Evolutionary conservation across 2,797 vertebrate species (phyloP), one percentile per base, ranked within the genome.

Genomic region (Nannoperca australis): DNA sequence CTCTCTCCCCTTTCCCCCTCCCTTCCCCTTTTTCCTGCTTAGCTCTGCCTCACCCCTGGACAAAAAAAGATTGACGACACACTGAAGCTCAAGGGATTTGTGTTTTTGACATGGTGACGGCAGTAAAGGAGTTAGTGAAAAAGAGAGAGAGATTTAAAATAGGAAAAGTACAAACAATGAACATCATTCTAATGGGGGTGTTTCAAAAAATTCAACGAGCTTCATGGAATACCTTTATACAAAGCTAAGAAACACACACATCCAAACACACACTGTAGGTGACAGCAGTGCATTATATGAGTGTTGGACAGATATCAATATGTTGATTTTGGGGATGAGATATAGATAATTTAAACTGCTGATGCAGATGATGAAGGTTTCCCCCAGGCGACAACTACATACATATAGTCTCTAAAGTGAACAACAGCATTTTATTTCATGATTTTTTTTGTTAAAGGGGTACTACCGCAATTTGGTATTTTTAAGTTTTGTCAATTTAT

Each of bases 21-120:
- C 56, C 45, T 63, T 62, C 7, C 51, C 20, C n/a, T 65, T 80
- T 82, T 72, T 65, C n/a, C 22, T 45, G 14, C 27, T 56, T 60
- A 36, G 42, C 63, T 89, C 70, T n/a, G 27, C 71, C 75, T 80
- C 15, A 72, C n/a, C 62, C 53, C 67, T 40, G 20, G 61, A 45
- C 71, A 42, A 64, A 30, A 50, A 27, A 53, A 34, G 34, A 80
- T 79, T 82, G 54, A 82, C 9, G 27, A 70, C 53, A 53, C 2
- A 0, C 1, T 2, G 22, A 45, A 53, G 0, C 49, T 54, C 40
- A 17, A 7, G 45, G 1, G 59, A 75, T 38, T 17, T 62, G 13
- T 42, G 38, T 73, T 61, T 76, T 42, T 1, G 14, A 70, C 63
- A 18, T 11, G 62, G 27, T 61, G 45, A 66, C 0, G n/a, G 32